Conservation (phyloP, 2,113 vertebrate species). For the Catharus minimus region DNA sequence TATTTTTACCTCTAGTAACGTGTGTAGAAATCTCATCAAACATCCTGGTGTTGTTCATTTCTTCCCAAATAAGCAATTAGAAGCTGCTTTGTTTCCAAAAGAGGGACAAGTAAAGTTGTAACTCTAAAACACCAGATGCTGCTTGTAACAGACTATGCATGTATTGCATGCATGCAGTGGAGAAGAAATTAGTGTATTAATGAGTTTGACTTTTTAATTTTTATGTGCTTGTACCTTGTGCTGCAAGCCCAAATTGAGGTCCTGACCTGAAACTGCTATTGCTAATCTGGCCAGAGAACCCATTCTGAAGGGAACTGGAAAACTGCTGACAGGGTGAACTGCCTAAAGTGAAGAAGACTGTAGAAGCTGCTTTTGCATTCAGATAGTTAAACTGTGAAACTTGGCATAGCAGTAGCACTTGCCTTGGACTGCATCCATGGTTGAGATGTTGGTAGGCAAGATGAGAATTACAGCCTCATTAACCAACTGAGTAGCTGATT, state of each 20-base stretch:
- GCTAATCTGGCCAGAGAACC: not conserved
- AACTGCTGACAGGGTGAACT: slow-evolving; percentile 2
- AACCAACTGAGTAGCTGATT: not conserved
- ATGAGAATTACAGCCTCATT: slow-evolving; percentile 40
- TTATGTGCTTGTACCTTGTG: not conserved
- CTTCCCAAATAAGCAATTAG: not conserved
- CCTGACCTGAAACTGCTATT: not conserved
- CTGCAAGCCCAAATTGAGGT: not conserved
- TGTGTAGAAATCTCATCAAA: not conserved
- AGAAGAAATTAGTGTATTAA: not conserved
- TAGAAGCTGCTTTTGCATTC: slow-evolving; percentile 9
- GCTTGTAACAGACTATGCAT: not conserved
- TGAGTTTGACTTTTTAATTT: not conserved
- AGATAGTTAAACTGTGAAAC: slow-evolving; percentile 27
- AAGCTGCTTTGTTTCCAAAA: not conserved
- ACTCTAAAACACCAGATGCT: slow-evolving; percentile 1
- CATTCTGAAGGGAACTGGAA: not conserved
- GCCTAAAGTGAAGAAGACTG: not conserved
- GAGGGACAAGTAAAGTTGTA: not conserved
- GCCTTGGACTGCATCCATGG: not conserved
- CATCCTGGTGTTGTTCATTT: not conserved
- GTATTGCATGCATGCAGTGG: not conserved
- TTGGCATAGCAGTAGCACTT: slow-evolving; percentile 19
- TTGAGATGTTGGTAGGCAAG: slow-evolving; percentile 33
- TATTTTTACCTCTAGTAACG: not conserved